These are phyloP conservation scores for Pollachius pollachius DNA, from an alignment of 2,113 vertebrate species.

Conservation along the genomic window DNA sequence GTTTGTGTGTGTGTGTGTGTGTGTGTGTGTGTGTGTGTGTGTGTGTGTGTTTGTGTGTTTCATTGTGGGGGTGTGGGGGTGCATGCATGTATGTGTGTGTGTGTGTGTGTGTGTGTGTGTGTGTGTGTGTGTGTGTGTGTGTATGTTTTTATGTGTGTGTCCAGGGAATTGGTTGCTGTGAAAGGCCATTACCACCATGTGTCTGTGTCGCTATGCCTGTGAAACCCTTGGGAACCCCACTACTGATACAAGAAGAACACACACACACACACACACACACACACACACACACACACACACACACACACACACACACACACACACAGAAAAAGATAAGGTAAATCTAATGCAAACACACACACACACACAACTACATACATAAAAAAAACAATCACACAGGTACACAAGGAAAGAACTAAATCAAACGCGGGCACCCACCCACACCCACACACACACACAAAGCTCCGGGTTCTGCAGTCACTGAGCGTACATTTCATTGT, in stretches of 20 bases:
- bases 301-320: constrained; percentile 15
- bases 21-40: constrained; percentile 20
- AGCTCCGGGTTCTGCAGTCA: background rate
- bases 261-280: constrained; percentile 1
- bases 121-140: too few relatives aligned
- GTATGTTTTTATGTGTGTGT: constrained; percentile 19
- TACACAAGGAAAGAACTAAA: background rate
- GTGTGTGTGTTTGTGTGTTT: too few relatives aligned
- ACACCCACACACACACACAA: background rate
- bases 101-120: constrained; percentile 18
- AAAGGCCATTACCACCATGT: constrained; percentile 69
- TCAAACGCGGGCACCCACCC: background rate
- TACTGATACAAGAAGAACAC: constrained; percentile 8
- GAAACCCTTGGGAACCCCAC: constrained; percentile 26
- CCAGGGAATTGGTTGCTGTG: constrained; percentile 54
- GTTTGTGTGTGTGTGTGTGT: background rate
- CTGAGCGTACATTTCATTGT: background rate
- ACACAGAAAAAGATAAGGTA: background rate
- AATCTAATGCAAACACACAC: too few relatives aligned
- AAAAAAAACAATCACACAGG: too few relatives aligned
- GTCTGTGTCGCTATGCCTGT: constrained; percentile 61
- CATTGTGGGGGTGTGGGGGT: too few relatives aligned
- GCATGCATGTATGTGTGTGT: constrained; percentile 4
- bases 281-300: constrained; percentile 27
- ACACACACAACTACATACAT: too few relatives aligned